phyloP scores from a whole-genome alignment of 1,140 invertebrate species.

The Brachionus paranguensis region DNA sequence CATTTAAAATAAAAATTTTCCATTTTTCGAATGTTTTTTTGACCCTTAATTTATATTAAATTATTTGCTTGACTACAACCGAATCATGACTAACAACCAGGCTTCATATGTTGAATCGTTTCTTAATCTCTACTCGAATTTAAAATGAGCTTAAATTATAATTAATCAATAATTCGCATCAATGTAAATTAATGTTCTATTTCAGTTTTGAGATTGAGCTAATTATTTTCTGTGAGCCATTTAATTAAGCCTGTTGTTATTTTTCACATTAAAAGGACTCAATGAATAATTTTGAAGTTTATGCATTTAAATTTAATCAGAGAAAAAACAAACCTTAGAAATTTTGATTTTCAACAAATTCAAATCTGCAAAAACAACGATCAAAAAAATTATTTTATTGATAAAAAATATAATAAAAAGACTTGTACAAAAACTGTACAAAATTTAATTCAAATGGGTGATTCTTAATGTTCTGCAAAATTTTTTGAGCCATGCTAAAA shows the following conservation, averaged over 20 bases:
- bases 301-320: too few species aligned
- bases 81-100: constrained; percentile 21
- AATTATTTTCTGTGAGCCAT: not conserved
- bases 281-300: too few species aligned
- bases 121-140: constrained; percentile 26
- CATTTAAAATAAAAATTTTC: not conserved
- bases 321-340: too few species aligned
- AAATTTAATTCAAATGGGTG: too few species aligned
- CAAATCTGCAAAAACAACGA: too few species aligned
- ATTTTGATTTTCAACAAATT: too few species aligned
- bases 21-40: not conserved
- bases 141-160: constrained; percentile 27
- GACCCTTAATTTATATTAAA: not conserved
- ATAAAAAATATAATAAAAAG: too few species aligned
- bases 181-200: constrained; percentile 11
- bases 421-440: too few species aligned
- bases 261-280: not conserved
- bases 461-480: too few species aligned
- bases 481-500: too few species aligned
- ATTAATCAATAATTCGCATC: constrained; percentile 15
- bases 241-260: not conserved
- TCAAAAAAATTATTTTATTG: too few species aligned
- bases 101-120: not conserved
- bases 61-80: constrained; percentile 29
- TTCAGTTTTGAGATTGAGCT: not conserved